Evolutionary conservation across 92 coral and sea anemone genomes (phyloP).

Genomic region (Parazoanthus atlanticus): DNA sequence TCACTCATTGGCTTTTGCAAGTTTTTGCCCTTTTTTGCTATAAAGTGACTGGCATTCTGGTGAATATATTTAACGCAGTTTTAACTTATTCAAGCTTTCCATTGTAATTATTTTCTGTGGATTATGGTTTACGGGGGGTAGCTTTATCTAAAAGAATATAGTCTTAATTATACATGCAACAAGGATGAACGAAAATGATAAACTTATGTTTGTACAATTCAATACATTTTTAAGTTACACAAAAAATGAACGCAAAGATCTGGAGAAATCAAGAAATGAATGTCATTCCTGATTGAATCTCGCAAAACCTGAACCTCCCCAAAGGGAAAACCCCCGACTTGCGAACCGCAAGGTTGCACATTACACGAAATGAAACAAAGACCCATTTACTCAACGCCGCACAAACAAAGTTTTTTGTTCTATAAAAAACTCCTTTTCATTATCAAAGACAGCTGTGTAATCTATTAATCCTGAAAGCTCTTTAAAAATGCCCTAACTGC

Average conservation of each 20-base stretch:
- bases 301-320: background rate
- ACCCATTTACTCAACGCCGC: background rate
- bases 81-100: too few species aligned
- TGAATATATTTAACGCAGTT: too few species aligned
- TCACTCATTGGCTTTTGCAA: background rate
- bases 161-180: too few species aligned
- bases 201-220: too few species aligned
- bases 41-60: background rate
- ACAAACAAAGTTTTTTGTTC: background rate
- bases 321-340: conserved; percentile 33
- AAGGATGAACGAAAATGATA: background rate
- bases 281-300: background rate
- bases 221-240: too few species aligned
- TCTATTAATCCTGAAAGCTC: background rate
- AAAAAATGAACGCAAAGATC: background rate
- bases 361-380: conserved; percentile 6
- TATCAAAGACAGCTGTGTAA: conserved; percentile 14
- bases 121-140: too few species aligned
- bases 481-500: background rate
- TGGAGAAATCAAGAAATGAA: background rate
- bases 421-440: background rate
- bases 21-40: too few species aligned
- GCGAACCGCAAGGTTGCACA: background rate
- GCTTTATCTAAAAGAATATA: too few species aligned
- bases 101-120: too few species aligned